Evolutionary conservation across 2,888 invertebrate species (phyloP).

Genomic region (Phlogophora meticulosa): DNA sequence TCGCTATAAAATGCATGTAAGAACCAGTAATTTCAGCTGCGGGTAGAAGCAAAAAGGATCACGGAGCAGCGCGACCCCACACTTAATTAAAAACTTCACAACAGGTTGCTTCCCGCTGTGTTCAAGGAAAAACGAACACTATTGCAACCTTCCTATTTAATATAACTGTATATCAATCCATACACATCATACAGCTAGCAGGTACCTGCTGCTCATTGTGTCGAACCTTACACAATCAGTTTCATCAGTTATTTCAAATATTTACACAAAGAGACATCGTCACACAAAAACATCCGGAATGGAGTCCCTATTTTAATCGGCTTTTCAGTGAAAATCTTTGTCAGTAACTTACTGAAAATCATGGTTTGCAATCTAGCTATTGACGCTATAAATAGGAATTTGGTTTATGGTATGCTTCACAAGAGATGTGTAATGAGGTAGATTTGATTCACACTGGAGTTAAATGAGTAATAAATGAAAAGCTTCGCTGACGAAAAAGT

Average conservation of each 20-base stretch:
- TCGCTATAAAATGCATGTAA: slow-evolving; percentile 61
- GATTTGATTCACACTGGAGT: not conserved
- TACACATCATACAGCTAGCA: slow-evolving; percentile 27
- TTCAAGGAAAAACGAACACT: slow-evolving; percentile 66
- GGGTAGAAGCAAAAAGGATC: slow-evolving; percentile 71
- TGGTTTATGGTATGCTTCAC: not conserved
- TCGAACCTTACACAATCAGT: slow-evolving; percentile 34
- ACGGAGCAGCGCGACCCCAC: slow-evolving; percentile 73
- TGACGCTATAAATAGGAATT: slow-evolving; percentile 11
- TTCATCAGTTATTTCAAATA: slow-evolving; percentile 41
- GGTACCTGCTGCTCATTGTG: slow-evolving; percentile 10
- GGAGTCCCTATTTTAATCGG: slow-evolving; percentile 20
- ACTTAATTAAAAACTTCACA: slow-evolving; percentile 89
- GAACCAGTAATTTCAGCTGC: slow-evolving; percentile 75
- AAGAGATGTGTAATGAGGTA: not conserved
- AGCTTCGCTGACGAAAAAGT: too few relatives aligned
- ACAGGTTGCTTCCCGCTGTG: slow-evolving; percentile 82
- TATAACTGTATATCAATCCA: slow-evolving; percentile 56
- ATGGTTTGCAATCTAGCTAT: not conserved
- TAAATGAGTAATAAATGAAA: not conserved
- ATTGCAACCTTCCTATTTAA: slow-evolving; percentile 46
- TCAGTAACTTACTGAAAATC: slow-evolving; percentile 19
- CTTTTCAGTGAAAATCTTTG: slow-evolving; percentile 25
- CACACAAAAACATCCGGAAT: slow-evolving; percentile 31
- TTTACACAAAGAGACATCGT: slow-evolving; percentile 37